These are phyloP conservation scores for Mycetomoellerius zeteki DNA, from an alignment of 1,140 invertebrate species.

Conservation along the genomic window DNA sequence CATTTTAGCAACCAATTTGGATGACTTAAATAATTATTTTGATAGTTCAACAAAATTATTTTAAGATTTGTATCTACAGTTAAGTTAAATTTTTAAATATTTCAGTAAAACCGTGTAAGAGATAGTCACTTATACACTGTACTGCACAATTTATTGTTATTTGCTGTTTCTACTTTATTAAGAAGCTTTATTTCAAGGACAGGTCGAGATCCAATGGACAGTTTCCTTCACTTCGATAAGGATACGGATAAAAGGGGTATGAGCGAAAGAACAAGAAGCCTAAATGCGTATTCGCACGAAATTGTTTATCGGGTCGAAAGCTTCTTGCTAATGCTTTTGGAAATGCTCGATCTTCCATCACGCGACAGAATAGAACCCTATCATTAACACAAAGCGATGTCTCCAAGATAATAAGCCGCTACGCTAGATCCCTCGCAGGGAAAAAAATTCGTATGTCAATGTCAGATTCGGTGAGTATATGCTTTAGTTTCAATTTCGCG, in stretches of 20 bases:
- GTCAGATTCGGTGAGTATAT: conserved; percentile 13
- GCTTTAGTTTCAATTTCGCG: conserved; percentile 68
- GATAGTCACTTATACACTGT: not conserved
- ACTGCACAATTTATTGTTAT: conserved; percentile 11
- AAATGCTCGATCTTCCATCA: conserved; percentile 67
- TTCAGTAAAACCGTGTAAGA: not conserved
- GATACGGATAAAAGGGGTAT: conserved; percentile 55
- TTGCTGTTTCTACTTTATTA: not conserved
- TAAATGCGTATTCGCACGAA: conserved; percentile 45
- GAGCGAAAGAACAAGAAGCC: not conserved
- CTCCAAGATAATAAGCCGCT: not conserved
- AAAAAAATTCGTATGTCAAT: conserved; percentile 66
- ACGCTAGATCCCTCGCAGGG: not conserved
- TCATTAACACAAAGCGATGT: conserved; percentile 62
- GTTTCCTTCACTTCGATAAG: conserved; percentile 65
- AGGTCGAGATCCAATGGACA: conserved; percentile 25
- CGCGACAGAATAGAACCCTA: conserved; percentile 46
- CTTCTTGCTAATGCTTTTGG: conserved; percentile 65
- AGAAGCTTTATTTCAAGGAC: conserved; percentile 26
- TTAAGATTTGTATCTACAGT: no score
- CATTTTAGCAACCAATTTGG: no score
- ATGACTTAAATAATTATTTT: no score
- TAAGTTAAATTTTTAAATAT: no score
- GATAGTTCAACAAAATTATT: no score
- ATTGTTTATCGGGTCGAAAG: conserved; percentile 73